These are phyloP conservation scores for Xanthorhoe spadicearia DNA, from an alignment of 2,888 invertebrate species.

Conservation along the genomic window DNA sequence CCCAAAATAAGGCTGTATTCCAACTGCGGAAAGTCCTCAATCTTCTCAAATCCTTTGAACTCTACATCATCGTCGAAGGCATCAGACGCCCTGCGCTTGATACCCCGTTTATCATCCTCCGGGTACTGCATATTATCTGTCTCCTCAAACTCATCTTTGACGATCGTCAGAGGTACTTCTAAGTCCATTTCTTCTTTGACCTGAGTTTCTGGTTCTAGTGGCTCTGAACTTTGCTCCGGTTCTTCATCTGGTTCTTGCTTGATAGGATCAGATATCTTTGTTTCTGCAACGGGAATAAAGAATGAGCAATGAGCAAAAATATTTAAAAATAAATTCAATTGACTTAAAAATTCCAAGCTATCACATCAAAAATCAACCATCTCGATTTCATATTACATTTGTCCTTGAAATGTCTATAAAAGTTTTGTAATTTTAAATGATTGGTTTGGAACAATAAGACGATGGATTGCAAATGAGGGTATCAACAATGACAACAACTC, in stretches of 20 bases:
- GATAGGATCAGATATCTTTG: constrained; percentile 14
- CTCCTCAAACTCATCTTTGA: constrained; percentile 32
- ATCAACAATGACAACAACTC: too few relatives aligned
- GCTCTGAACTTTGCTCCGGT: constrained; percentile 16
- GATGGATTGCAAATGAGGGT: too few relatives aligned
- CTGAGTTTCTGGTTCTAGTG: constrained; percentile 5
- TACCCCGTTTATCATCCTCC: constrained; percentile 55
- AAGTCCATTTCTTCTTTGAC: constrained; percentile 32
- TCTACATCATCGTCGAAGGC: constrained; percentile 69
- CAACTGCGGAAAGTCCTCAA: constrained; percentile 49
- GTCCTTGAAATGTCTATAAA: too few relatives aligned
- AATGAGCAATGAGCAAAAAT: too few relatives aligned
- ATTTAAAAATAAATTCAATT: too few relatives aligned
- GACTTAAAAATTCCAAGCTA: too few relatives aligned
- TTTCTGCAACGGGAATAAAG: constrained; percentile 18
- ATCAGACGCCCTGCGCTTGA: constrained; percentile 71
- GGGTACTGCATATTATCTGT: constrained; percentile 33
- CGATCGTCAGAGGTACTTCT: constrained; percentile 25
- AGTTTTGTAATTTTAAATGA: too few relatives aligned
- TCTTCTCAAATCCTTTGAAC: constrained; percentile 72
- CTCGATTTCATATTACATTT: constrained; percentile 5
- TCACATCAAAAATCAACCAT: constrained; percentile 1
- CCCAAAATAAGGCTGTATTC: constrained; percentile 66
- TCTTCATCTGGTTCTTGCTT: constrained; percentile 16
- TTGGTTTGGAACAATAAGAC: background rate